Evolutionary conservation across 1,140 invertebrate genomes (phyloP).

Genomic region (Hesperophylax magnus): DNA sequence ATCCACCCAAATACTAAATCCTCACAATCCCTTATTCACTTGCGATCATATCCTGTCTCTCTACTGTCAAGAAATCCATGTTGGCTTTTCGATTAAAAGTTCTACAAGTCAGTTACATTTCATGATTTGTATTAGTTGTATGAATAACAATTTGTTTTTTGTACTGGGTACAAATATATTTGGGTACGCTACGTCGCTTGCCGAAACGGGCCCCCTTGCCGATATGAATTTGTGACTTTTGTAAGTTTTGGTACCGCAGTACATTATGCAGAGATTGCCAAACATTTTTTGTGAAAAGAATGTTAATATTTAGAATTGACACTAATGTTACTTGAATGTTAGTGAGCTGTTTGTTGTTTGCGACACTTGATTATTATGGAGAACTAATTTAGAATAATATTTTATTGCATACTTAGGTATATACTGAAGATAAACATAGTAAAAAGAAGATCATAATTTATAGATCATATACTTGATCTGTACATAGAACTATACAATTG

Average conservation of each 20-base stretch:
- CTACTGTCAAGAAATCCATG: not conserved
- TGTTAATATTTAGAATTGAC: too few relatives aligned
- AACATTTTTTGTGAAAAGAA: not conserved
- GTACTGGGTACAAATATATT: not conserved
- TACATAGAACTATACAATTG: too few relatives aligned
- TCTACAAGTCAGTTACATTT: slow-evolving; percentile 30
- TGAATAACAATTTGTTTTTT: slow-evolving; percentile 32
- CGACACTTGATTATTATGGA: too few relatives aligned
- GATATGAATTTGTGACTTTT: slow-evolving; percentile 19
- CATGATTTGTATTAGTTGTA: slow-evolving; percentile 29
- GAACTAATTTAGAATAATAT: too few relatives aligned
- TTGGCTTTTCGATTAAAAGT: slow-evolving; percentile 37
- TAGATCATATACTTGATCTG: too few relatives aligned
- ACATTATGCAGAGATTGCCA: not conserved
- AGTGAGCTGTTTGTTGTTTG: too few relatives aligned
- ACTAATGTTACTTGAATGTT: too few relatives aligned
- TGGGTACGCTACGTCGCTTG: slow-evolving; percentile 11
- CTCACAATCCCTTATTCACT: not conserved
- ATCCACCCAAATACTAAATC: not conserved
- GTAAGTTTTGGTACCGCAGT: not conserved
- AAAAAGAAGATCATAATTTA: too few relatives aligned
- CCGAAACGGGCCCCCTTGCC: not conserved
- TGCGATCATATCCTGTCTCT: not conserved
- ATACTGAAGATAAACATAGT: too few relatives aligned
- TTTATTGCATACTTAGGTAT: too few relatives aligned